A percentile compares a stretch with the other conserved stretches of the same genome.
These are phyloP conservation scores for Eulemur rufifrons DNA, from an alignment of 2,113 vertebrate species.

Conservation along the genomic window DNA sequence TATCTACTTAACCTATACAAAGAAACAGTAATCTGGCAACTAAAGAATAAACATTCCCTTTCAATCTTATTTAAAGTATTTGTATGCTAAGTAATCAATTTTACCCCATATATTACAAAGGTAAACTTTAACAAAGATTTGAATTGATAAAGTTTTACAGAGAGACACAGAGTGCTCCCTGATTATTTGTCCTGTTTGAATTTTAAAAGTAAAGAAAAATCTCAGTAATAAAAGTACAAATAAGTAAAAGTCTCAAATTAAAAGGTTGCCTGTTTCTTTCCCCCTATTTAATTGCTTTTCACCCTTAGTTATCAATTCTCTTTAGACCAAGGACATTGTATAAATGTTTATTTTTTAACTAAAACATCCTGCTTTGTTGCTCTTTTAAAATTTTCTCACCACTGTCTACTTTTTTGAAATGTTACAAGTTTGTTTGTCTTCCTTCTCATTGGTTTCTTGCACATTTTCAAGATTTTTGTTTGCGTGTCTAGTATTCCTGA, in stretches of 20 bases:
- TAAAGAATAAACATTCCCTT: neutral
- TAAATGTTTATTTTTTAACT: neutral
- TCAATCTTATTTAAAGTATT: neutral
- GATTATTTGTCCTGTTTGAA: neutral
- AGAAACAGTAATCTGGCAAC: neutral
- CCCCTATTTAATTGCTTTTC: neutral
- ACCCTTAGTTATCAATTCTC: neutral
- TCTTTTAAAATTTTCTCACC: neutral
- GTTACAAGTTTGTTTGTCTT: neutral
- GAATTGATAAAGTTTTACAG: neutral
- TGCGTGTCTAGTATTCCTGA: too few relatives aligned
- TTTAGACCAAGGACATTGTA: neutral
- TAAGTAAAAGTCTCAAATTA: neutral
- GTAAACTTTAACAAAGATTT: neutral
- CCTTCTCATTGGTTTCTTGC: neutral
- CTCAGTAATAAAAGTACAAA: neutral
- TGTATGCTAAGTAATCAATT: neutral
- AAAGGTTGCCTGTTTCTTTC: neutral
- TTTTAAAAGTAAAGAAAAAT: constrained; percentile 14
- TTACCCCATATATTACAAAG: neutral
- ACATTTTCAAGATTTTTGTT: neutral
- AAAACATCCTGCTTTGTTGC: neutral
- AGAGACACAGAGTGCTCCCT: neutral
- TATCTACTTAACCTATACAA: neutral
- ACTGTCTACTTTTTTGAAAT: neutral